phyloP scores from a whole-genome alignment of 92 coral and sea anemone species.

The Umimayanthus chanpuru region DNA sequence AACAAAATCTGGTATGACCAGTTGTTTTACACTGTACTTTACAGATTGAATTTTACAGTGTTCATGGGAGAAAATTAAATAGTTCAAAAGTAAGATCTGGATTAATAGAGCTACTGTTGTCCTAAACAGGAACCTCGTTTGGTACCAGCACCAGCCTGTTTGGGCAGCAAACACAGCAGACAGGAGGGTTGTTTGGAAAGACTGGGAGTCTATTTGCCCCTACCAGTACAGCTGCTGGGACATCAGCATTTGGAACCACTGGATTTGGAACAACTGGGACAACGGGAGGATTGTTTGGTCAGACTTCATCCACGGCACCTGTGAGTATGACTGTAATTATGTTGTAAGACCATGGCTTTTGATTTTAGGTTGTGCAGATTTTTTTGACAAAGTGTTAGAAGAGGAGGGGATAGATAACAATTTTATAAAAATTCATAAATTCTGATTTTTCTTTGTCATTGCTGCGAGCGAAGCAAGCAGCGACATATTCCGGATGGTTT shows the following conservation, averaged over 20 bases:
- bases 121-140: conserved; percentile 67
- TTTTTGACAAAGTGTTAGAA: too few relatives aligned
- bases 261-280: conserved; percentile 71
- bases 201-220: conserved; percentile 71
- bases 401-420: too few relatives aligned
- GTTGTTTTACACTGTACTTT: too few relatives aligned
- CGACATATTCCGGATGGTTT: too few relatives aligned
- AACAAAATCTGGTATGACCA: neutral
- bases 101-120: neutral
- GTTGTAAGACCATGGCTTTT: neutral
- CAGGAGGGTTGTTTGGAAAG: conserved; percentile 55
- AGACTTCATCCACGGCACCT: conserved; percentile 78
- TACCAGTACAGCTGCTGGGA: conserved; percentile 60
- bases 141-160: conserved; percentile 81
- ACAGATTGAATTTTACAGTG: neutral
- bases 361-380: too few relatives aligned
- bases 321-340: conserved; percentile 49
- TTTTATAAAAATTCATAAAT: too few relatives aligned
- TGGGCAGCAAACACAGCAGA: conserved; percentile 73
- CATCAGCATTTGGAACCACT: conserved; percentile 70
- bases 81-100: too few relatives aligned
- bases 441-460: too few relatives aligned
- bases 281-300: conserved; percentile 85
- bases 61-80: neutral
- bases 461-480: too few relatives aligned